Conservation (phyloP, 1,140 invertebrate species). For the Apis dorsata region DNA sequence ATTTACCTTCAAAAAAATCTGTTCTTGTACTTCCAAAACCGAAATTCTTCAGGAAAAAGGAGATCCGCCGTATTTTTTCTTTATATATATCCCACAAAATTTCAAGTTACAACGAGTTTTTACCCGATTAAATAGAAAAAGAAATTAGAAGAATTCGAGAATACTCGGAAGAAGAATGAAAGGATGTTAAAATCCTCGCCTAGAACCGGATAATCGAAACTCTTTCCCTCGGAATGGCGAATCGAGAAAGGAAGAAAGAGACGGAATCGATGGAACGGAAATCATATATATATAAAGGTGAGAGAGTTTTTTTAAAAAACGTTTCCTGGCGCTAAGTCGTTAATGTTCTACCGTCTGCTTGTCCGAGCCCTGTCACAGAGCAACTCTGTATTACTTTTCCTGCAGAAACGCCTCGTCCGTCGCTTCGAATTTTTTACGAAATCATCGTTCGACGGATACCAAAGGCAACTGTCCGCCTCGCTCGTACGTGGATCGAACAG, state of each 20-base stretch:
- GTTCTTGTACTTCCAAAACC: not conserved
- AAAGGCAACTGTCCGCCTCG: too few relatives aligned
- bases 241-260: not conserved
- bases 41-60: not conserved
- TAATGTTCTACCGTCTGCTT: not conserved
- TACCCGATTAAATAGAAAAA: too few relatives aligned
- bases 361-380: not conserved
- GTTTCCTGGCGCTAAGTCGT: not conserved
- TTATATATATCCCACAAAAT: not conserved
- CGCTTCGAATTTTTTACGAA: too few relatives aligned
- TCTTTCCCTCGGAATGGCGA: not conserved
- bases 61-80: not conserved
- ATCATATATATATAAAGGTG: not conserved
- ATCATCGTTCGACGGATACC: too few relatives aligned
- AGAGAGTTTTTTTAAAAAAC: conserved; percentile 1
- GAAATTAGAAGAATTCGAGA: too few relatives aligned
- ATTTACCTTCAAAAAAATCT: not conserved
- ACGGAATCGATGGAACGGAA: not conserved
- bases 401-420: not conserved
- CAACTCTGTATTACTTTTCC: not conserved
- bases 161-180: not conserved
- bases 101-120: too few relatives aligned
- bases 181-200: not conserved
- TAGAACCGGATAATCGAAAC: not conserved
- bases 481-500: too few relatives aligned